These are phyloP conservation scores for Ptychadena robeensis DNA, from an alignment of 2,797 vertebrate genomes.

Conservation along the genomic window DNA sequence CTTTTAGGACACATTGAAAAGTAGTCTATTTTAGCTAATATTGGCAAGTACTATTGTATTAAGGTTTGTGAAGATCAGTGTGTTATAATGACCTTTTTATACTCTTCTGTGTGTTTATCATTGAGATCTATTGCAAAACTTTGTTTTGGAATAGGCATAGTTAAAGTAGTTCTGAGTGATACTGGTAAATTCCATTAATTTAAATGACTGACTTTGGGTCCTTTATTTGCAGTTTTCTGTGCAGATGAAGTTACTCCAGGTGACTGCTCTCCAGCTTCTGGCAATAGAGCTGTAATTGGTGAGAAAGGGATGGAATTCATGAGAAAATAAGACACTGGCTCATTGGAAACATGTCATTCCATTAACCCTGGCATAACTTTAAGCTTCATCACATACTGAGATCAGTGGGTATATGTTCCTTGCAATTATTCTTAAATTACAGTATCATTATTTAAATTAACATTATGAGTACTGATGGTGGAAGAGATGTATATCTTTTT, in stretches of 20 bases:
- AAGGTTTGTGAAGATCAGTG: too few species aligned
- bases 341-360: not conserved
- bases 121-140: too few species aligned
- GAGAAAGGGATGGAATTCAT: not conserved
- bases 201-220: not conserved
- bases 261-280: slow-evolving; percentile 42
- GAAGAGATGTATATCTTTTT: too few species aligned
- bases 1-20: too few species aligned
- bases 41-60: too few species aligned
- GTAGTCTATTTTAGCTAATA: too few species aligned
- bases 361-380: slow-evolving; percentile 1
- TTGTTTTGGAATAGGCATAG: too few species aligned
- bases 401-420: not conserved
- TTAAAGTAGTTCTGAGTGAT: too few species aligned
- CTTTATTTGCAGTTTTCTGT: slow-evolving; percentile 12
- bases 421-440: not conserved
- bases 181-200: not conserved
- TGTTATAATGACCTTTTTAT: too few species aligned
- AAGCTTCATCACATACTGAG: not conserved
- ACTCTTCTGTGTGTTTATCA: too few species aligned
- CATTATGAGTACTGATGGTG: too few species aligned
- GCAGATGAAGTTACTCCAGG: slow-evolving; percentile 80
- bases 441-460: not conserved
- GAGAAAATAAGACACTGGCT: not conserved
- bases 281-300: slow-evolving; percentile 51